These are phyloP conservation scores for Typhlomys cinereus DNA, from an alignment of 2,113 vertebrate species.

Conservation along the genomic window DNA sequence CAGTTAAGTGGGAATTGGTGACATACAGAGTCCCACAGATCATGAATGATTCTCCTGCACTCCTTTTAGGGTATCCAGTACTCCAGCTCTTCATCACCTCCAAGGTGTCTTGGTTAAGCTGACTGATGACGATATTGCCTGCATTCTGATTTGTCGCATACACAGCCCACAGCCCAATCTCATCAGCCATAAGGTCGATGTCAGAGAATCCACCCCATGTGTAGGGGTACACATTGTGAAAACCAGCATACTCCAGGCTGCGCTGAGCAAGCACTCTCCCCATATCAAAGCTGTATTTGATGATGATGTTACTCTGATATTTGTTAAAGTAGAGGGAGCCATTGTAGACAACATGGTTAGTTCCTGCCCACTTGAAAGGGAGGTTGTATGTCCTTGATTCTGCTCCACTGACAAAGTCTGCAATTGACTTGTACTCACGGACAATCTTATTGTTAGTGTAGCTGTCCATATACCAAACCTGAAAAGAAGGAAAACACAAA, in stretches of 20 bases:
- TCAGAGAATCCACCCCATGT: constrained; percentile 99
- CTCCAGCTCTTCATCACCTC: constrained; percentile 96
- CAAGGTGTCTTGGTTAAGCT: constrained; percentile 93
- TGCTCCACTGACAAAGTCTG: constrained; percentile 93
- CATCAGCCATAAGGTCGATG: constrained; percentile 98
- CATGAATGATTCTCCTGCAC: constrained; percentile 98
- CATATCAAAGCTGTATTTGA: constrained; percentile 96
- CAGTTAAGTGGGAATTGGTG: constrained; percentile 97
- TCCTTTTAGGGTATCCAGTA: constrained; percentile 98
- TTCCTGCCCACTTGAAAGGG: constrained; percentile 98
- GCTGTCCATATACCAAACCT: constrained; percentile 99
- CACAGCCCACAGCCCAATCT: constrained; percentile 96
- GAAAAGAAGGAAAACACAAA: constrained; percentile 40
- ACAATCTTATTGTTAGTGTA: constrained; percentile 99
- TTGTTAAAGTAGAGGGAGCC: constrained; percentile 99
- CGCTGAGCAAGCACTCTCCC: constrained; percentile 94
- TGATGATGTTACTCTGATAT: constrained; percentile 98
- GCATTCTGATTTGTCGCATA: constrained; percentile 99
- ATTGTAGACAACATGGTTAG: constrained; percentile 98
- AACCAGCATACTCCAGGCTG: constrained; percentile 96
- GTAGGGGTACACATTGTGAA: constrained; percentile 98
- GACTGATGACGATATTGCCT: constrained; percentile 97
- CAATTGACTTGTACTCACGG: constrained; percentile 94
- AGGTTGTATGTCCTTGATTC: constrained; percentile 98
- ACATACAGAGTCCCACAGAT: constrained; percentile 98